Conservation (phyloP, 1,140 invertebrate species). For the Linepithema humile region DNA sequence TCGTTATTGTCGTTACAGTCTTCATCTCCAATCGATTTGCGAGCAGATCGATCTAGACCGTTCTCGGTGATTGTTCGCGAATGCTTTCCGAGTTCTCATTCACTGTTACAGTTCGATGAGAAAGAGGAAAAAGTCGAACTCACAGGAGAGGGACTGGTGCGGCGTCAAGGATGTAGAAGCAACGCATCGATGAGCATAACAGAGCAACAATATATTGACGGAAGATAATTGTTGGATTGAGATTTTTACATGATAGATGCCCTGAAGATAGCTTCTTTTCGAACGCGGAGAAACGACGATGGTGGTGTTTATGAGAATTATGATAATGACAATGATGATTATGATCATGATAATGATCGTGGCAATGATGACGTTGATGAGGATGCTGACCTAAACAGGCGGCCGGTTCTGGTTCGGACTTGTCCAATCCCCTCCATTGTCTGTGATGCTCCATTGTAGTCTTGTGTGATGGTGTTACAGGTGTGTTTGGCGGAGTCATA, state of each 20-base stretch:
- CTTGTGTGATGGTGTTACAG: constrained; percentile 82
- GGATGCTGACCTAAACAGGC: constrained; percentile 81
- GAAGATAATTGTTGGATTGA: constrained; percentile 74
- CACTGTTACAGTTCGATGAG: constrained; percentile 79
- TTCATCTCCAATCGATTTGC: constrained; percentile 64
- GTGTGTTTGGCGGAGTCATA: constrained; percentile 86
- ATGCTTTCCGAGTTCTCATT: constrained; percentile 75
- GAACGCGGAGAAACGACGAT: constrained; percentile 57
- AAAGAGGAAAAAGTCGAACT: constrained; percentile 77
- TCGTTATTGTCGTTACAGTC: constrained; percentile 63
- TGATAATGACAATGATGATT: constrained; percentile 66
- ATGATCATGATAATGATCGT: constrained; percentile 57
- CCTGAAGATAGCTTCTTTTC: constrained; percentile 72
- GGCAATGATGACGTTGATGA: constrained; percentile 71
- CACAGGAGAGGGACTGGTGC: constrained; percentile 75
- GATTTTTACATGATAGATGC: constrained; percentile 63
- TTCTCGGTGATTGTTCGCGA: constrained; percentile 62
- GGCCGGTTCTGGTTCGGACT: constrained; percentile 76
- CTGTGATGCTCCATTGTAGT: constrained; percentile 77
- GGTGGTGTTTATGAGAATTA: constrained; percentile 60
- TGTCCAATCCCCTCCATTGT: constrained; percentile 73
- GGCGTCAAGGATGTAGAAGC: constrained; percentile 79
- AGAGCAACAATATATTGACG: constrained; percentile 82
- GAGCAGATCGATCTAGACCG: constrained; percentile 60
- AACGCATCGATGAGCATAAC: constrained; percentile 81